A percentile compares a stretch with the other conserved stretches of the same genome.
Conservation (phyloP, 2,113 vertebrate species). For the Chauna torquata region DNA sequence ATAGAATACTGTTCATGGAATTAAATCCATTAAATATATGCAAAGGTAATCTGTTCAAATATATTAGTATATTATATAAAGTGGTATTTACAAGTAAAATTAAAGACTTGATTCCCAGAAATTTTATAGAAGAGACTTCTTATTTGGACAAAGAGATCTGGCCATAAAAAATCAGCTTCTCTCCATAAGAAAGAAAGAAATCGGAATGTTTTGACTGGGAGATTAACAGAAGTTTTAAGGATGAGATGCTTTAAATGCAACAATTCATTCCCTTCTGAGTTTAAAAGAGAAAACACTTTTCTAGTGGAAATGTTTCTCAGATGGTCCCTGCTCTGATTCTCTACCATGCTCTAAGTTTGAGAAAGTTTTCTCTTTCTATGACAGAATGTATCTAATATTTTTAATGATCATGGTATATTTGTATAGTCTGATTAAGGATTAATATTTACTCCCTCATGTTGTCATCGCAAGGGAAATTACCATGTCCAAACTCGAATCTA, state of each 20-base stretch:
- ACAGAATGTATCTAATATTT: background rate
- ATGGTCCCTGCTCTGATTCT: background rate
- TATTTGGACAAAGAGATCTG: background rate
- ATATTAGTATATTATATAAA: background rate
- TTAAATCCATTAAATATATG: background rate
- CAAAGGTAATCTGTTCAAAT: background rate
- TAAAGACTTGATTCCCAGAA: background rate
- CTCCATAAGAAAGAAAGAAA: background rate
- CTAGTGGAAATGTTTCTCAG: background rate
- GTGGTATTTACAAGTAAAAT: background rate
- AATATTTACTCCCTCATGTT: conserved; percentile 41
- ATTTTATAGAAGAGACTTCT: background rate
- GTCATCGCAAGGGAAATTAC: conserved; percentile 65
- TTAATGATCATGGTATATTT: background rate
- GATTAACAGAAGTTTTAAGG: background rate
- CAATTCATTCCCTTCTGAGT: background rate
- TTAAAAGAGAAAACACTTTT: background rate
- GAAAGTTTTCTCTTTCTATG: background rate
- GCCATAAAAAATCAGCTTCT: too few relatives aligned
- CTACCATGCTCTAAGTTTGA: background rate
- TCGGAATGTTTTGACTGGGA: background rate
- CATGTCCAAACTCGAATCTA: conserved; percentile 59
- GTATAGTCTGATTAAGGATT: conserved; percentile 40
- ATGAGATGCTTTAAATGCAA: background rate
- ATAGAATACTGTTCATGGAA: background rate